These are phyloP conservation scores for Hypolimnas misippus DNA, from an alignment of 2,888 invertebrate genomes.

Conservation along the genomic window DNA sequence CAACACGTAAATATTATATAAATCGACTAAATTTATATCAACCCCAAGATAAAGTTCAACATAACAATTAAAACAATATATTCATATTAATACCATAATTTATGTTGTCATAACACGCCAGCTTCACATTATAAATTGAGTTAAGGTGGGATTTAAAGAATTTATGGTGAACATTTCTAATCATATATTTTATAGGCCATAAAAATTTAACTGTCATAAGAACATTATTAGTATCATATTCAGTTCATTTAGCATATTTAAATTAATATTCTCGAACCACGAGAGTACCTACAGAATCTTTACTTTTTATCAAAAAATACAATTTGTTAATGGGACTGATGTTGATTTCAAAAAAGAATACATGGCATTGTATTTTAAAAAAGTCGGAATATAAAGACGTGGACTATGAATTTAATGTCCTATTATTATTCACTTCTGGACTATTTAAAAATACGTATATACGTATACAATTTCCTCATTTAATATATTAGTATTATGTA, in stretches of 20 bases:
- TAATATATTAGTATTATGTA: no score
- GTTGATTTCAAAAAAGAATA: no score
- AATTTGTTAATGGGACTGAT: no score
- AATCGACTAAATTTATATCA: slow-evolving; percentile 14
- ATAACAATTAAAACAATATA: slow-evolving; percentile 41
- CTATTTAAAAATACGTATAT: no score
- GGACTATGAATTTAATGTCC: no score
- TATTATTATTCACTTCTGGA: no score
- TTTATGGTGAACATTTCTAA: slow-evolving; percentile 25
- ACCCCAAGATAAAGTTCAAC: slow-evolving; percentile 27
- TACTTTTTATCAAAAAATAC: no score
- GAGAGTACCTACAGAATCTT: neutral
- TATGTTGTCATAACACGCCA: slow-evolving; percentile 39
- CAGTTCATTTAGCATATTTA: slow-evolving; percentile 12
- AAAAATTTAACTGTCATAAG: slow-evolving; percentile 20
- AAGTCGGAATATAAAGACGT: no score
- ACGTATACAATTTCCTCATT: no score
- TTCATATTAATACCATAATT: slow-evolving; percentile 35
- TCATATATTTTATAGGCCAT: slow-evolving; percentile 28
- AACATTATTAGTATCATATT: slow-evolving; percentile 17
- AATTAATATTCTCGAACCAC: neutral
- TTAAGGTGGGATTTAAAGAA: slow-evolving; percentile 23
- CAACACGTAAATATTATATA: neutral
- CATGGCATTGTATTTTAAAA: no score
- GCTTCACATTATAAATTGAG: slow-evolving; percentile 24